Conservation (phyloP, 2,113 vertebrate genomes). For the Leptocoma aspasia region DNA sequence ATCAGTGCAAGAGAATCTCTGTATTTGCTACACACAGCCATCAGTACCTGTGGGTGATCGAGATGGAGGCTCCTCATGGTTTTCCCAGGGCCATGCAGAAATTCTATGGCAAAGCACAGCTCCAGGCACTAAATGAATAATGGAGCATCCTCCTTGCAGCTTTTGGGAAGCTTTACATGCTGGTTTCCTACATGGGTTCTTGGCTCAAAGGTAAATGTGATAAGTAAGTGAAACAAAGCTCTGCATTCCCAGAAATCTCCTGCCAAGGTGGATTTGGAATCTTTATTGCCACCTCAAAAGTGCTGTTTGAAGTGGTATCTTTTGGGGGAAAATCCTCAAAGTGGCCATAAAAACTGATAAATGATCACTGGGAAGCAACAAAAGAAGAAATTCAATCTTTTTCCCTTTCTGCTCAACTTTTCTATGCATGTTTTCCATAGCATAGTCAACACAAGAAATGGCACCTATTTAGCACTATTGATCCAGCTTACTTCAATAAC, state of each 20-base stretch:
- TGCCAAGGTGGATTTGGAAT: neutral
- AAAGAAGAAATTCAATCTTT: neutral
- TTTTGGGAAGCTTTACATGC: neutral
- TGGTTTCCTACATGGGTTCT: neutral
- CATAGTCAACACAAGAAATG: conserved; percentile 32
- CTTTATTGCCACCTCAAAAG: neutral
- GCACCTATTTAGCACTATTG: conserved; percentile 59
- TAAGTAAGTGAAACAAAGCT: neutral
- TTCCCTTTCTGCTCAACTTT: neutral
- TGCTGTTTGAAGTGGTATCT: neutral
- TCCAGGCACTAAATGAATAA: neutral
- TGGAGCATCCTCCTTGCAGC: neutral
- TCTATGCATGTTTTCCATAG: neutral
- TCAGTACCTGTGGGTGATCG: fast-evolving
- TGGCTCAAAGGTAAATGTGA: neutral
- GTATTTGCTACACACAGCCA: fast-evolving
- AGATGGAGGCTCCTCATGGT: neutral
- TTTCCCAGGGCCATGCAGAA: neutral
- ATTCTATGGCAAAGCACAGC: neutral
- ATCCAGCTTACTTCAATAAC: conserved; percentile 60
- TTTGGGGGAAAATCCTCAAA: neutral
- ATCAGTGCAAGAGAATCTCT: neutral
- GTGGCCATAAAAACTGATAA: neutral
- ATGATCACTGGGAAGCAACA: neutral
- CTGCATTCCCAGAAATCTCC: neutral